Conservation (phyloP, 2,113 vertebrate genomes). For the Acanthochromis polyacanthus region DNA sequence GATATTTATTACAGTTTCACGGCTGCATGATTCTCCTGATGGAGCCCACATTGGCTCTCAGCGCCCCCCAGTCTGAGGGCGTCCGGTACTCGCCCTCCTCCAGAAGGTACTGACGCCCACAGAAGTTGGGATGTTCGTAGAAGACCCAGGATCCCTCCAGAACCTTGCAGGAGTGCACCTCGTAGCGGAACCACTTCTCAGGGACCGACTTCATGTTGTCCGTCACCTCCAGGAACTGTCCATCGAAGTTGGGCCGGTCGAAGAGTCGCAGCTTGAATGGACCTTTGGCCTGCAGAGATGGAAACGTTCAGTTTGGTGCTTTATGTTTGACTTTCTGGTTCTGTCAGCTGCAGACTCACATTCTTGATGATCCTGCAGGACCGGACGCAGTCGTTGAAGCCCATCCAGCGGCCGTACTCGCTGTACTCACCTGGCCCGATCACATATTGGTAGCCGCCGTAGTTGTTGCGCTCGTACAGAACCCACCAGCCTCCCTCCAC, state of each 20-base stretch:
- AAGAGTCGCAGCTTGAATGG: conserved; percentile 53
- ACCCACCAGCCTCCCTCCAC: conserved; percentile 81
- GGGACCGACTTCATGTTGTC: conserved; percentile 57
- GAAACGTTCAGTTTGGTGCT: neutral
- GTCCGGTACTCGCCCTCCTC: conserved; percentile 71
- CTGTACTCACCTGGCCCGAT: conserved; percentile 63
- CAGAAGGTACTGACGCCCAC: conserved; percentile 76
- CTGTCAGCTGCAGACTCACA: conserved; percentile 44
- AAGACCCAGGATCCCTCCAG: conserved; percentile 71
- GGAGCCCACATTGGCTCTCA: conserved; percentile 50
- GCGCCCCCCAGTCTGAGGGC: conserved; percentile 67
- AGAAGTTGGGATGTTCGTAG: conserved; percentile 75
- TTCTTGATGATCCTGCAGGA: conserved; percentile 78
- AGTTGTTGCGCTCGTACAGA: conserved; percentile 65
- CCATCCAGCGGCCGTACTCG: conserved; percentile 73
- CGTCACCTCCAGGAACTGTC: conserved; percentile 53
- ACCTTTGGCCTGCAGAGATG: conserved; percentile 45
- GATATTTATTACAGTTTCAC: conserved; percentile 40
- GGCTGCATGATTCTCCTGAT: conserved; percentile 49
- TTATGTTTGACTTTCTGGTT: too few species aligned
- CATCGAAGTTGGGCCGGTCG: conserved; percentile 48
- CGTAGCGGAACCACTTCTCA: conserved; percentile 53
- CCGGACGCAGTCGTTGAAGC: conserved; percentile 73
- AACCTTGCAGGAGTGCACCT: conserved; percentile 73
- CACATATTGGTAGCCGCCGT: conserved; percentile 61